A percentile compares a stretch with the other conserved stretches of the same genome.
Evolutionary conservation across 2,888 invertebrate genomes (phyloP).

Genomic region (Phalera bucephala): DNA sequence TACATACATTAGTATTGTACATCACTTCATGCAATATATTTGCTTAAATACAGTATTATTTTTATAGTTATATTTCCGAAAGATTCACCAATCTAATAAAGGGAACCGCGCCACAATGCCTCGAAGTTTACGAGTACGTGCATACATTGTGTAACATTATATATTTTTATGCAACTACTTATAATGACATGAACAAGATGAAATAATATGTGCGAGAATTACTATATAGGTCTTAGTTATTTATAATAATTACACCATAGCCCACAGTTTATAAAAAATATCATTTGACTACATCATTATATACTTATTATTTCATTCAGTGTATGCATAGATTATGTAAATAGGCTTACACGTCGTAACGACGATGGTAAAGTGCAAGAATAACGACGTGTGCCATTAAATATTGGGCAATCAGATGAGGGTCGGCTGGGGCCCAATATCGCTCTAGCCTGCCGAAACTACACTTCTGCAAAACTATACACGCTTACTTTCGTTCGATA

Average conservation of each 20-base stretch:
- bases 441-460: too few species aligned
- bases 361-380: conserved; percentile 5
- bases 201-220: too few species aligned
- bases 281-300: too few species aligned
- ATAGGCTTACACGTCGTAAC: conserved; percentile 6
- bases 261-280: not conserved
- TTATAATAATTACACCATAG: not conserved
- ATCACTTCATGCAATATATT: conserved; percentile 36
- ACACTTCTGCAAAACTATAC: too few species aligned
- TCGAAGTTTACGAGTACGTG: conserved; percentile 24
- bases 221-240: too few species aligned
- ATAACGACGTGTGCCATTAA: conserved; percentile 14
- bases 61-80: conserved; percentile 40
- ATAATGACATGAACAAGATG: too few species aligned
- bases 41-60: conserved; percentile 58
- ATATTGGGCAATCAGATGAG: conserved; percentile 2
- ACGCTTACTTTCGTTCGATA: too few species aligned
- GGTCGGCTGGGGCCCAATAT: too few species aligned
- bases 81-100: conserved; percentile 41
- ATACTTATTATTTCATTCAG: too few species aligned
- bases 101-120: conserved; percentile 18
- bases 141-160: conserved; percentile 18
- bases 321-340: conserved; percentile 21
- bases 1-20: conserved; percentile 42
- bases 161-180: conserved; percentile 5